Conservation (phyloP, 2,113 vertebrate species). For the Prunella himalayana region DNA sequence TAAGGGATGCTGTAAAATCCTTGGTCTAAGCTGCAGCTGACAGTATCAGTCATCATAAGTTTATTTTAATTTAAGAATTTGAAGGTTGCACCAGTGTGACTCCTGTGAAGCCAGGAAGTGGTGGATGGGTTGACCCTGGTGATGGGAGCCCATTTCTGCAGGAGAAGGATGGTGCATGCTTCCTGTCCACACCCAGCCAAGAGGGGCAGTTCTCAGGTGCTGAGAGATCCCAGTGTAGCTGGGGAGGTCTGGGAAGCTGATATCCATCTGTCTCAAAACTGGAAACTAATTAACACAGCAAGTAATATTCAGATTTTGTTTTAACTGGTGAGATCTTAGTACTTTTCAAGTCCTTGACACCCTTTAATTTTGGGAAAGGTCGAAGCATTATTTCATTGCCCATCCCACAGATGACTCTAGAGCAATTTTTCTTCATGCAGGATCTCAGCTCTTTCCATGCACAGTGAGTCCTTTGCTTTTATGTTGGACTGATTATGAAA, state of each 20-base stretch:
- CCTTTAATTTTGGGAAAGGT: background rate
- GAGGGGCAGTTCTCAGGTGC: background rate
- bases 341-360: background rate
- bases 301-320: background rate
- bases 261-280: background rate
- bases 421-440: background rate
- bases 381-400: background rate
- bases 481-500: background rate
- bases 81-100: background rate
- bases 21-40: background rate
- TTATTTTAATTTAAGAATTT: background rate
- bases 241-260: background rate
- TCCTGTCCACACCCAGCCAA: rapidly evolving
- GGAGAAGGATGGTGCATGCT: background rate
- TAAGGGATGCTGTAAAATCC: background rate
- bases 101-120: background rate
- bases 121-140: background rate
- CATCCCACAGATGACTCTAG: background rate
- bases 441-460: background rate
- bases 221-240: background rate
- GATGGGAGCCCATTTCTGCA: background rate
- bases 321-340: background rate
- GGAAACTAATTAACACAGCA: background rate
- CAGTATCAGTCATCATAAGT: background rate
- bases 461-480: background rate